Evolutionary conservation across 1,140 invertebrate genomes (phyloP).

Genomic region (Eupristina koningsbergeri): DNA sequence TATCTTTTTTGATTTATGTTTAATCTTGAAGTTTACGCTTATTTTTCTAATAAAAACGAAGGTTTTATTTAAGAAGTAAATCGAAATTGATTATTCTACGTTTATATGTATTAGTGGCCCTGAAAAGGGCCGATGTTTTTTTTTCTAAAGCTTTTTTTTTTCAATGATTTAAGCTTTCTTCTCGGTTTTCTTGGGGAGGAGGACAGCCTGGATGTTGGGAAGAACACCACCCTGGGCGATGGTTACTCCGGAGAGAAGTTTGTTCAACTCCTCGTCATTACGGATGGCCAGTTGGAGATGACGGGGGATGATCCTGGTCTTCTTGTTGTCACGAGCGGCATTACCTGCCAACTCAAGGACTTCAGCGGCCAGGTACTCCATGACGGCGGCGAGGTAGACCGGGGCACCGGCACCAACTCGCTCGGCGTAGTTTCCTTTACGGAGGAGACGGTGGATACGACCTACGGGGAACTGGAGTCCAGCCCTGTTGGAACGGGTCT

Average conservation of each 20-base stretch:
- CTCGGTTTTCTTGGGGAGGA: constrained; percentile 74
- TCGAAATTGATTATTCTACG: no score
- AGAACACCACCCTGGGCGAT: constrained; percentile 74
- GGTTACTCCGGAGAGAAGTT: constrained; percentile 70
- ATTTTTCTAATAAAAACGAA: no score
- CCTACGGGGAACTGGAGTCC: constrained; percentile 73
- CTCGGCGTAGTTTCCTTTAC: constrained; percentile 80
- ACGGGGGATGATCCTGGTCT: constrained; percentile 51
- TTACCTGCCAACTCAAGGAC: constrained; percentile 75
- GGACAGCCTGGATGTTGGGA: background rate
- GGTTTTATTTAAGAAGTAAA: no score
- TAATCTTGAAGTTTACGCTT: no score
- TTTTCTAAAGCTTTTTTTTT: no score
- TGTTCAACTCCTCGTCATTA: constrained; percentile 13
- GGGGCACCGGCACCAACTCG: constrained; percentile 78
- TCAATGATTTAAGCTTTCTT: constrained; percentile 51
- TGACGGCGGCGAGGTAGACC: constrained; percentile 80
- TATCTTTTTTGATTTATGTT: no score
- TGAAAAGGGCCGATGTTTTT: constrained; percentile 26
- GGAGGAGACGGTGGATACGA: constrained; percentile 57
- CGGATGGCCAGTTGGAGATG: constrained; percentile 8
- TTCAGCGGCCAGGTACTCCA: constrained; percentile 80
- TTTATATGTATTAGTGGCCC: background rate
- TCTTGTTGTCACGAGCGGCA: constrained; percentile 77
- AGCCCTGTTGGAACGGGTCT: constrained; percentile 78